phyloP scores from a whole-genome alignment of 2,888 invertebrate species.

The Drosophila austrosaltans region DNA sequence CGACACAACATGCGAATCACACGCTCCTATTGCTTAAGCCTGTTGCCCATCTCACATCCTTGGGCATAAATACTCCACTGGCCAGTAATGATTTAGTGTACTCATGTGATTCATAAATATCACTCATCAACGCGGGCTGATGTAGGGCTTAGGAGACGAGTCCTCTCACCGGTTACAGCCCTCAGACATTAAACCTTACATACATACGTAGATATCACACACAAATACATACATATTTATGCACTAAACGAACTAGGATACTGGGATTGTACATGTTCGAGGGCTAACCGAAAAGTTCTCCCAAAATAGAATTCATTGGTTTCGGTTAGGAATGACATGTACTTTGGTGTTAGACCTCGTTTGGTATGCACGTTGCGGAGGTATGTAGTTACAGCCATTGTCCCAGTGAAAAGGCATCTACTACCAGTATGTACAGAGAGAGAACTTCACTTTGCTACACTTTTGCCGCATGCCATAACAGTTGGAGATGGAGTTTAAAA shows the following conservation, averaged over 20 bases:
- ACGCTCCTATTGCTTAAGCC: conserved; percentile 35
- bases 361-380: background rate
- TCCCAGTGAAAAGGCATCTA: background rate
- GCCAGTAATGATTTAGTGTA: conserved; percentile 62
- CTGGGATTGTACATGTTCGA: background rate
- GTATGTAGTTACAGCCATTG: background rate
- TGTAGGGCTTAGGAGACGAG: conserved; percentile 10
- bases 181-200: background rate
- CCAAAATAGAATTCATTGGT: background rate
- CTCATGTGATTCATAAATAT: conserved; percentile 79
- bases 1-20: conserved; percentile 46
- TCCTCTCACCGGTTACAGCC: background rate
- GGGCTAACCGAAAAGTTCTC: background rate
- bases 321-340: background rate
- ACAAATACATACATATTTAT: no score
- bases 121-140: conserved; percentile 50
- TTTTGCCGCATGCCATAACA: background rate
- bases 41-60: background rate
- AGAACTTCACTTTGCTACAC: conserved; percentile 3
- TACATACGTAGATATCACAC: no score
- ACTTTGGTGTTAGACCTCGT: background rate
- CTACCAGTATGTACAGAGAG: conserved; percentile 1
- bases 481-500: conserved; percentile 6
- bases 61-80: conserved; percentile 18
- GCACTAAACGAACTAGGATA: no score